Base-by-base conservation (phyloP, 2,888 invertebrate genomes). In the Trichacis sp. region DNA sequence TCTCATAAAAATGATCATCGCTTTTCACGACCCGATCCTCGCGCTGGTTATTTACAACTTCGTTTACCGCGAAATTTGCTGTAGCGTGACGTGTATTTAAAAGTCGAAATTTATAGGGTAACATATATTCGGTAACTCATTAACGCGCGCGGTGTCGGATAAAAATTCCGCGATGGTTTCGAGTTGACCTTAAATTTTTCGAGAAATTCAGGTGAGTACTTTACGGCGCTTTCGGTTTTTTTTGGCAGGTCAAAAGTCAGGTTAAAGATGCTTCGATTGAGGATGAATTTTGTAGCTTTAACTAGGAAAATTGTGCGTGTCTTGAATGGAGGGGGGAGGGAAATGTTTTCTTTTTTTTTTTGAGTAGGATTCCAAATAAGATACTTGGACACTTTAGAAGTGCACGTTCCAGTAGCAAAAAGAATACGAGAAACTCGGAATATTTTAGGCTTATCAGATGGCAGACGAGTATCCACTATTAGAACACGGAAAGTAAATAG, bases 81-180 rank as follows among this genome's bases (percentile, higher is more conserved):
- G 20, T 18, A 1, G 47, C 20, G 20, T 20, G 38, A 54, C 20
- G 54, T 51, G 51, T 43, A 46, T 43, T 45, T 19, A 19, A 33
- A 30, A 20, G n/a, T 43, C 36, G 42, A 36, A 62, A 56, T 52
- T 45, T 55, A 51, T 49, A 56, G 63, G 51, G 59, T 60, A 68
- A 64, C 57, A 60, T 53, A 56, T 60, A 56, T 67, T 60, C 58
- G 51, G 63, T 59, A 64, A 67, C 53, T 56, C 49, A 53, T 64
- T 54, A 61, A 52, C 54, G 64, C 59, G 65, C 59, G 62, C 62
- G 66, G 59, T 66, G 63, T 57, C 51, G 49, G 64, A 66, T 45
- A 56, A 36, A 60, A 64, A 65, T 52, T 50, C 62, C 56, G 47
- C 57, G 18, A 30, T 17, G 53, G 43, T 50, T 54, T 43, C 40